Evolutionary conservation across 2,888 invertebrate species (phyloP).

Genomic region (Ditylenchus weischeri): DNA sequence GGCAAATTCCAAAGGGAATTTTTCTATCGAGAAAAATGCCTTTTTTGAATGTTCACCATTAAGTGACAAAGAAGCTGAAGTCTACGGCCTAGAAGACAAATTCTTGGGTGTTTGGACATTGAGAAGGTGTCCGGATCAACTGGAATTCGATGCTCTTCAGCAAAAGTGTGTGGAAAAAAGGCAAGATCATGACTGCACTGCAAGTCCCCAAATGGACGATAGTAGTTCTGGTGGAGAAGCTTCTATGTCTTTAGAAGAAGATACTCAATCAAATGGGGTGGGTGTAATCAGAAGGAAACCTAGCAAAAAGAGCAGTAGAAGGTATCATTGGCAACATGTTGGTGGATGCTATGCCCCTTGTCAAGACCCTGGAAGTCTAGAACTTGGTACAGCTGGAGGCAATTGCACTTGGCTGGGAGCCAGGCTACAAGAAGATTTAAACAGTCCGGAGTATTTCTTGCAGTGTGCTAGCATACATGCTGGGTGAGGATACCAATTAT

Average conservation of each 20-base stretch:
- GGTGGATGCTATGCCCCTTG: conserved; percentile 6
- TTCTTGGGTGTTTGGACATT: conserved; percentile 53
- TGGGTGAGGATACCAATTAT: conserved; percentile 31
- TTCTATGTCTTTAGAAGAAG: background rate
- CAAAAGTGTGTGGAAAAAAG: conserved; percentile 44
- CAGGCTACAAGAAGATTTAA: conserved; percentile 40
- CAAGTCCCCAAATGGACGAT: conserved; percentile 2
- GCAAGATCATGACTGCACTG: conserved; percentile 29
- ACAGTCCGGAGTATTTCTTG: conserved; percentile 44
- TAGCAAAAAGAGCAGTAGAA: too few species aligned
- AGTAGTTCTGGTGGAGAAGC: background rate
- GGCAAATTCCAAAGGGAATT: background rate
- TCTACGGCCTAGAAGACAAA: conserved; percentile 41
- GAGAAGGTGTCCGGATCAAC: conserved; percentile 45
- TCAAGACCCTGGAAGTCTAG: background rate
- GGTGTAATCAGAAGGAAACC: too few species aligned
- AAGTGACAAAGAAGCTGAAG: conserved; percentile 45
- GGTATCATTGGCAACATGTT: too few species aligned
- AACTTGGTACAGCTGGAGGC: background rate
- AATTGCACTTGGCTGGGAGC: conserved; percentile 52
- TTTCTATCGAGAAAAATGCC: conserved; percentile 13
- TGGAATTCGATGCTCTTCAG: conserved; percentile 47
- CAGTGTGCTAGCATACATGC: conserved; percentile 51
- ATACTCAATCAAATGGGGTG: too few species aligned
- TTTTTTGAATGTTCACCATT: conserved; percentile 54